Conservation (phyloP, 1,140 invertebrate genomes). For the Pseudoatta argentina region DNA sequence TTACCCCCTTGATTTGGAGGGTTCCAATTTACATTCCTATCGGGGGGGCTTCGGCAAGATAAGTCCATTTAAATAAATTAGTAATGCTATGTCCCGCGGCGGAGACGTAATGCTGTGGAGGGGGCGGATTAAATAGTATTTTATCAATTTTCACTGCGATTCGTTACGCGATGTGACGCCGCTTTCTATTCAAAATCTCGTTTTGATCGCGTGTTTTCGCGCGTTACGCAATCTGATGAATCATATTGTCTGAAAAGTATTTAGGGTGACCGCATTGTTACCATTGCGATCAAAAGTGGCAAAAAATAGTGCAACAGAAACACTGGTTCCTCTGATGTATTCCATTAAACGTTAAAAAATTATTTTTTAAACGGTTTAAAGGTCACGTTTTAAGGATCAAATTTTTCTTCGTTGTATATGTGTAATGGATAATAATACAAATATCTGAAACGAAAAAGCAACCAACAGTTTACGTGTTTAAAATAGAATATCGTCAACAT, state of each 20-base stretch:
- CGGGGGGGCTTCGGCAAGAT: conserved; percentile 85
- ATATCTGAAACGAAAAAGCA: neutral
- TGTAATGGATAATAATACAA: neutral
- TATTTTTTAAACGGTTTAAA: neutral
- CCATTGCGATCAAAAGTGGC: neutral
- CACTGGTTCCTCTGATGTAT: neutral
- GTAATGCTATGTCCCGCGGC: conserved; percentile 84
- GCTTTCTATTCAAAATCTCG: conserved; percentile 54
- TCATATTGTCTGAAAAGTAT: conserved; percentile 49
- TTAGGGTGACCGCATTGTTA: conserved; percentile 28
- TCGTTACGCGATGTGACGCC: conserved; percentile 74
- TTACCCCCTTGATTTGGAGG: conserved; percentile 85
- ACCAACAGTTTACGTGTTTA: neutral
- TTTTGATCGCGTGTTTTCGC: conserved; percentile 58
- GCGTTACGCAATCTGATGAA: conserved; percentile 64
- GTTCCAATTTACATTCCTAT: conserved; percentile 86
- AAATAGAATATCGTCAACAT: neutral
- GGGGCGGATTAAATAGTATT: conserved; percentile 85
- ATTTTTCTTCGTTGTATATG: neutral
- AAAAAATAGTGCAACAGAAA: neutral
- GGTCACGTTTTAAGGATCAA: neutral
- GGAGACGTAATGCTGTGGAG: conserved; percentile 36
- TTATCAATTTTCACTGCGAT: conserved; percentile 86
- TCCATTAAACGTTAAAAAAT: neutral
- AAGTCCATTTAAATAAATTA: conserved; percentile 87